phyloP scores from a whole-genome alignment of 2,888 invertebrate species.

The Sepiola atlantica region DNA sequence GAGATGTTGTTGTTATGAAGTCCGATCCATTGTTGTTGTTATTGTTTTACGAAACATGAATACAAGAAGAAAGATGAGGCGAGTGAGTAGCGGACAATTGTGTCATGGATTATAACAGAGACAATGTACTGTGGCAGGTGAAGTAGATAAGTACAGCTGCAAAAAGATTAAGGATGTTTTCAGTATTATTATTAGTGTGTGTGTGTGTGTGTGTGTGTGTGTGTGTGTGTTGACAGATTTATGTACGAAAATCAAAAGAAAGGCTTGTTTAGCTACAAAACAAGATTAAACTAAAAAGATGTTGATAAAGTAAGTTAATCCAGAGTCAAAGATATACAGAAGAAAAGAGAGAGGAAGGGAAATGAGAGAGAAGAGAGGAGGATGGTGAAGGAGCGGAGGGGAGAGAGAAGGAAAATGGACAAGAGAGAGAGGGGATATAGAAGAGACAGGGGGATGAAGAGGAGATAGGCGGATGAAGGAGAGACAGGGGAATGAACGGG shows the following conservation, averaged over 20 bases:
- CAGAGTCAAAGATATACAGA: background rate
- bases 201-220: background rate
- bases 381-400: background rate
- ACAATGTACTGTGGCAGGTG: background rate
- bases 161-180: background rate
- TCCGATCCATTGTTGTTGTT: too few relatives aligned
- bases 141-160: background rate
- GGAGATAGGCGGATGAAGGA: too few relatives aligned
- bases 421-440: too few relatives aligned
- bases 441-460: too few relatives aligned
- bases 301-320: background rate
- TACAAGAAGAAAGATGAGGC: too few relatives aligned
- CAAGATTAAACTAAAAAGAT: background rate
- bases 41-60: too few relatives aligned
- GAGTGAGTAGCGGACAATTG: too few relatives aligned
- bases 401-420: too few relatives aligned
- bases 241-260: background rate
- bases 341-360: background rate
- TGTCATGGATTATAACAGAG: too few relatives aligned
- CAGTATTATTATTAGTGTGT: background rate
- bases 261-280: background rate
- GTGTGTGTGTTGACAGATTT: background rate
- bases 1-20: too few relatives aligned
- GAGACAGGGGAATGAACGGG: fast-evolving
- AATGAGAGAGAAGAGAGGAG: background rate